Base-by-base conservation (phyloP, 2,113 vertebrate species). In the Meleagris gallopavo region DNA sequence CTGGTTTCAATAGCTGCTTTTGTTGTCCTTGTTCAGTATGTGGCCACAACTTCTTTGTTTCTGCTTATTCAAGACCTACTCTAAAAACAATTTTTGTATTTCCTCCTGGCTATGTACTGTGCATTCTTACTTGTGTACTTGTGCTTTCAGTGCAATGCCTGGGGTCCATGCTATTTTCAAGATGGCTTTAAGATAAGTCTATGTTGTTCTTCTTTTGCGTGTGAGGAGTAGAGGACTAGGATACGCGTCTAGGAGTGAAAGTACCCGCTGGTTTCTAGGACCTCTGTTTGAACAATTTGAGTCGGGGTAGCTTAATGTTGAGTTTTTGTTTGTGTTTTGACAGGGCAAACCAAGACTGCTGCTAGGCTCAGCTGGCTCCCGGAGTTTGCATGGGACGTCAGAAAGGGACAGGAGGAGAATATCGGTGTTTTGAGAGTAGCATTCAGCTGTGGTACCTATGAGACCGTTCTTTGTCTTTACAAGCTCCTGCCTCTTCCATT, bases 31-130 rank as follows among this genome's bases (percentile, higher is more conserved):
- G 27, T 58, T 86, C 45, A 74, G 20, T 2, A 4, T 29, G 22
- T 45, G 41, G 57, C 70, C 1, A 0, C 46, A 13, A 32, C 61
- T 93, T 46, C 36, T 71, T 69, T 65, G 50, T 55, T 81, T 91
- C 84, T 75, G 20, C 15, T 62, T 93, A 58, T 62, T 79, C 64
- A 74, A 84, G 70, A 64, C 12, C 36, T 89, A 7, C 73, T 86
- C 50, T 86, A 57, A 48, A 80, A 78, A n/a, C 17, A 67, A 30
- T 5, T 8, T 52, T 72, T 87, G 76, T 4, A 15, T 40, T 89
- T 80, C 20, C 5, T 65, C 3, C 20, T 20, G 13, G 14, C 10
- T 86, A 41, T 74, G 24, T n/a, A 46, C 67, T 83, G 58, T 32
- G 50, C n/a, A n/a, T n/a, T n/a, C n/a, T n/a, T n/a, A n/a, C n/a